Evolutionary conservation across 2,797 vertebrate genomes (phyloP), one percentile per base, ranked within the genome.

Genomic region (Lepilemur ruficaudatus): DNA sequence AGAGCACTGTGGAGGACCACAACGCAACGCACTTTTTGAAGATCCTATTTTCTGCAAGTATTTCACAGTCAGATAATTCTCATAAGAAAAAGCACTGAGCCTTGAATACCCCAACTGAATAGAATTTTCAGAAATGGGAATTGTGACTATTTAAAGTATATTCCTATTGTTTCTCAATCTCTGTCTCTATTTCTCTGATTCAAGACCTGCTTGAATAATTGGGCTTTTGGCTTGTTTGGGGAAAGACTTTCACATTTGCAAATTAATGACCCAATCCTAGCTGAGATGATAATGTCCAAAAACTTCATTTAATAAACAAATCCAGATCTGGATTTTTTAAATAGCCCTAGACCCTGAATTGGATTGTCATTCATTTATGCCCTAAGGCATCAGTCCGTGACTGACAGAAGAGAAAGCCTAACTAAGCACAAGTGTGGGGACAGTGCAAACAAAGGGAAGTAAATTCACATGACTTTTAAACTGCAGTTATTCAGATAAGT

Each of bases 21-120:
- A 91, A 52, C 8, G 11, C 1, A 22, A 48, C 32, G 38, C 17
- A 22, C 8, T 67, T 92, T 67, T 65, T 72, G 57, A 79, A 78
- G 43, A 88, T 57, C 35, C 65, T 81, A 35, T 90, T 95, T 96
- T 96, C 86, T 94, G 13, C 20, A 76, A 95, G n/a, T 59, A 79
- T 94, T 92, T 93, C 94, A 96, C 50, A 84, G 94, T 46, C 70
- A 84, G 85, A 86, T 91, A 91, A 89, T 97, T 92, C 82, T 93
- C 55, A 65, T 89, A 89, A 93, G 86, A 70, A 91, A 96, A 92
- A 80, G 48, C 89, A 93, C 69, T 80, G 86, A 91, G 69, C 30
- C 65, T 80, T 91, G 93, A 93, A 93, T 41, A n/a, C 69, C 82
- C 89, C 70, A 79, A 85, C 86, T 15, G 79, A 98, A 96, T 46